These are phyloP conservation scores for Phortica okadai DNA, from an alignment of 2,888 invertebrate species.

Conservation along the genomic window DNA sequence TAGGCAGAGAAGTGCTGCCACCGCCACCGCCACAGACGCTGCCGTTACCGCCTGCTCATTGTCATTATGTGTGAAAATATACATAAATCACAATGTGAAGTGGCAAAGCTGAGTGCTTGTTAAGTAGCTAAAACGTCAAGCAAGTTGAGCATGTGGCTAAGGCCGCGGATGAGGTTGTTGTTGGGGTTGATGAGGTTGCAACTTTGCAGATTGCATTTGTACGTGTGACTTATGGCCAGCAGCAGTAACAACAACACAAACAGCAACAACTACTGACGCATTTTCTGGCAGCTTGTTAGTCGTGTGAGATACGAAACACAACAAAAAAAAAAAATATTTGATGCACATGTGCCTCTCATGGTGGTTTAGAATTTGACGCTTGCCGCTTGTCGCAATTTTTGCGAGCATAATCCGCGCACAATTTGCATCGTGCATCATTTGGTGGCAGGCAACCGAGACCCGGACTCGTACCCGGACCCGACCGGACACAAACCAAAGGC, in stretches of 20 bases:
- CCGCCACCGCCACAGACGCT: background rate
- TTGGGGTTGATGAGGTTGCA: background rate
- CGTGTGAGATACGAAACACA: background rate
- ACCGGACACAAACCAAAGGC: background rate
- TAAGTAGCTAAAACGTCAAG: slow-evolving; percentile 9
- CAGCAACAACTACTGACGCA: background rate
- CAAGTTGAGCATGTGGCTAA: background rate
- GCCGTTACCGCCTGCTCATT: slow-evolving; percentile 33
- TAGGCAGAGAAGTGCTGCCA: slow-evolving; percentile 53
- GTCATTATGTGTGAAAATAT: slow-evolving; percentile 43
- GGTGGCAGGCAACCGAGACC: slow-evolving; percentile 38
- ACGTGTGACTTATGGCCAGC: slow-evolving; percentile 59
- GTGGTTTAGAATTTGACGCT: slow-evolving; percentile 1
- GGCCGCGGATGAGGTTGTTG: background rate
- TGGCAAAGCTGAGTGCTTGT: slow-evolving; percentile 2
- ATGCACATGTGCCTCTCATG: slow-evolving; percentile 16
- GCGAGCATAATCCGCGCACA: slow-evolving; percentile 13
- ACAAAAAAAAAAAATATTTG: background rate
- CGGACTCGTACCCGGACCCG: no score
- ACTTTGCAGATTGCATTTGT: background rate
- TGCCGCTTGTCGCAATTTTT: slow-evolving; percentile 6
- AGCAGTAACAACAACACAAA: slow-evolving; percentile 23
- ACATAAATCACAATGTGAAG: slow-evolving; percentile 58
- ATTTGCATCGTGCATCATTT: slow-evolving; percentile 61
- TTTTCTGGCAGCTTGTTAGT: background rate